Percentiles rank a stretch among this genome's conserved stretches.
Evolutionary conservation across 2,797 vertebrate species (phyloP).

Genomic region (Hapalemur alaotrensis): DNA sequence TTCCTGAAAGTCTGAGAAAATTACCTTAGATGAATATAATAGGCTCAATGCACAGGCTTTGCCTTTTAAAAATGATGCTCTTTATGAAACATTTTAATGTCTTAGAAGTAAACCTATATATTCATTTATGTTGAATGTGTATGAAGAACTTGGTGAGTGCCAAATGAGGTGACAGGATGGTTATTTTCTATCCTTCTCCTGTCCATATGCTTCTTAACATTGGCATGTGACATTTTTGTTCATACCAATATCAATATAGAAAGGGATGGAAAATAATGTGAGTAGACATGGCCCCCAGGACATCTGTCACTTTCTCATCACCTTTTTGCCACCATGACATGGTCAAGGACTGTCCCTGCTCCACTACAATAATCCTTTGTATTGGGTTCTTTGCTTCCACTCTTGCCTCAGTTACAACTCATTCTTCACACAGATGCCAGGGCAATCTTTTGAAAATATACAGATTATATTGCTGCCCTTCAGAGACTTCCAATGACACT

Average conservation of each 20-base stretch:
- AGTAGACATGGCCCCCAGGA: background rate
- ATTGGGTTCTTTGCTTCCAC: background rate
- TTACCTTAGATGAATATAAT: background rate
- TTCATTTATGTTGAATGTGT: background rate
- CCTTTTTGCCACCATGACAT: too few relatives aligned
- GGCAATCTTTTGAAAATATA: background rate
- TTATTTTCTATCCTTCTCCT: background rate
- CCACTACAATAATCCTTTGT: background rate
- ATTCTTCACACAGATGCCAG: background rate
- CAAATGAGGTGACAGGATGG: background rate
- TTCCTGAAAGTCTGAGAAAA: conserved; percentile 37
- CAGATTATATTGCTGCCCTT: background rate
- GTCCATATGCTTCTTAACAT: background rate
- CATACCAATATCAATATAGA: background rate
- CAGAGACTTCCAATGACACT: background rate
- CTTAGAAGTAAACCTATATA: background rate
- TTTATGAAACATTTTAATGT: background rate
- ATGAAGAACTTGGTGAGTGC: background rate
- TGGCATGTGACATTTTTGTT: background rate
- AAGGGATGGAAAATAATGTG: background rate
- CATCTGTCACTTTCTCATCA: background rate
- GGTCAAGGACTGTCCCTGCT: background rate
- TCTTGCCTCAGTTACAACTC: background rate
- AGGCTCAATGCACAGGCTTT: background rate
- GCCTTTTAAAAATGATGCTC: background rate